Evolutionary conservation across 2,797 vertebrate genomes (phyloP).

Genomic region (Centroberyx gerrardi): DNA sequence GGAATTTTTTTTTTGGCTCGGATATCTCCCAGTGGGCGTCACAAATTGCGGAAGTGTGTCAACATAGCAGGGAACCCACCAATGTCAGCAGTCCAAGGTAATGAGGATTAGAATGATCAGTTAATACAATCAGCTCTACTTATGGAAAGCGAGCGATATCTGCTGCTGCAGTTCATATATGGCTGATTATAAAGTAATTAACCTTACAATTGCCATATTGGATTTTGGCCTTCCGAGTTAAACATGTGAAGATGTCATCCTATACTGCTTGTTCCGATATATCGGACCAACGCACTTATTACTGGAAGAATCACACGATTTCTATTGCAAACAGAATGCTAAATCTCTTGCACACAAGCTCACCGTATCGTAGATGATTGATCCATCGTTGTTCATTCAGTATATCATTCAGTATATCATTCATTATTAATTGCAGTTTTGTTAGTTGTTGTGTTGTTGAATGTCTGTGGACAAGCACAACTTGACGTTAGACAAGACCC

Average conservation of each 20-base stretch:
- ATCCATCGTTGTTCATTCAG: slow-evolving; percentile 28
- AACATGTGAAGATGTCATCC: neutral
- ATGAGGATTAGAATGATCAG: slow-evolving; percentile 34
- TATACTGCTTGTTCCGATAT: neutral
- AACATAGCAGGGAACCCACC: neutral
- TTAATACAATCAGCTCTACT: slow-evolving; percentile 33
- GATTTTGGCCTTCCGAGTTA: neutral
- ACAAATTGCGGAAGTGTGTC: too few species aligned
- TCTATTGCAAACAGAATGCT: neutral
- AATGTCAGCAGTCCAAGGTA: slow-evolving; percentile 19
- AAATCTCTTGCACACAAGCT: slow-evolving; percentile 3
- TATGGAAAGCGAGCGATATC: slow-evolving; percentile 34
- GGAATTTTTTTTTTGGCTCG: too few species aligned
- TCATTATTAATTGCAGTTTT: too few species aligned
- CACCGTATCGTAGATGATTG: neutral
- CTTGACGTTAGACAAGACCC: neutral
- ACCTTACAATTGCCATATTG: slow-evolving; percentile 9
- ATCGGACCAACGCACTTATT: neutral
- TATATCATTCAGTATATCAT: neutral
- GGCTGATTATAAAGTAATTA: slow-evolving; percentile 45
- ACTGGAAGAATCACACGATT: neutral
- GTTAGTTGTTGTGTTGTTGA: neutral
- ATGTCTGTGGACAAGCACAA: neutral
- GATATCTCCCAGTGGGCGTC: too few species aligned
- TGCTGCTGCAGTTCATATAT: neutral